These are phyloP conservation scores for Brachirus orientalis DNA, from an alignment of 2,113 vertebrate genomes.

Conservation along the genomic window DNA sequence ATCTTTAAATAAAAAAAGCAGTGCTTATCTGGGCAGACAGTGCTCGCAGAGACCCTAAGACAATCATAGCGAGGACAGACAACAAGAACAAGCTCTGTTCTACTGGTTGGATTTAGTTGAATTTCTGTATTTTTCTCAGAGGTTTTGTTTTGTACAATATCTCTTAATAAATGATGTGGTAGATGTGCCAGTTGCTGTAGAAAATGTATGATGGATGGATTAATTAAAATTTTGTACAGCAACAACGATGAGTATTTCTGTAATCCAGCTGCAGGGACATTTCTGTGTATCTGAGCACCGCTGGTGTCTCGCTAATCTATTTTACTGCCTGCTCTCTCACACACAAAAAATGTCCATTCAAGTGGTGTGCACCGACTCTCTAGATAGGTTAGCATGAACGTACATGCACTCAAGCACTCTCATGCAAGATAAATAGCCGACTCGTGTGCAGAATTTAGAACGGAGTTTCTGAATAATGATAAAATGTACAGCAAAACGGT, in stretches of 20 bases:
- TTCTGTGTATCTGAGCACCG: background rate
- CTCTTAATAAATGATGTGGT: conserved; percentile 8
- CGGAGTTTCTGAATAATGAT: background rate
- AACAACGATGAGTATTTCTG: conserved; percentile 6
- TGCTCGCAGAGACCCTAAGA: conserved; percentile 47
- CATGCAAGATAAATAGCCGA: conserved; percentile 20
- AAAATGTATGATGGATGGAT: conserved; percentile 9
- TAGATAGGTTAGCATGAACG: background rate
- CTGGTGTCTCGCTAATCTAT: background rate
- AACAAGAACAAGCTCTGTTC: conserved; percentile 38
- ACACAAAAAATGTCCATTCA: conserved; percentile 27
- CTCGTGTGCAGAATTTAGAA: background rate
- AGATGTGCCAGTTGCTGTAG: conserved; percentile 14
- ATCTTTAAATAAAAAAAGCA: conserved; percentile 63
- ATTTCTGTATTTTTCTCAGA: conserved; percentile 27
- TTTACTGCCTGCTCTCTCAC: background rate
- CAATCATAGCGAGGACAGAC: conserved; percentile 44
- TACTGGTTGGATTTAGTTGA: conserved; percentile 44
- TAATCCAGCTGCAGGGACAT: background rate
- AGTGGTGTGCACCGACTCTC: conserved; percentile 37
- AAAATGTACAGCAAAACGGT: no score
- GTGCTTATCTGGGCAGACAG: conserved; percentile 54
- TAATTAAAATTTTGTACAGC: conserved; percentile 1
- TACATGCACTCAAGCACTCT: background rate
- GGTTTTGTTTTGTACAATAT: conserved; percentile 6